Evolutionary conservation across 1,140 invertebrate genomes (phyloP), one percentile per base, ranked within the genome.

Genomic region (Pissodes strobi): DNA sequence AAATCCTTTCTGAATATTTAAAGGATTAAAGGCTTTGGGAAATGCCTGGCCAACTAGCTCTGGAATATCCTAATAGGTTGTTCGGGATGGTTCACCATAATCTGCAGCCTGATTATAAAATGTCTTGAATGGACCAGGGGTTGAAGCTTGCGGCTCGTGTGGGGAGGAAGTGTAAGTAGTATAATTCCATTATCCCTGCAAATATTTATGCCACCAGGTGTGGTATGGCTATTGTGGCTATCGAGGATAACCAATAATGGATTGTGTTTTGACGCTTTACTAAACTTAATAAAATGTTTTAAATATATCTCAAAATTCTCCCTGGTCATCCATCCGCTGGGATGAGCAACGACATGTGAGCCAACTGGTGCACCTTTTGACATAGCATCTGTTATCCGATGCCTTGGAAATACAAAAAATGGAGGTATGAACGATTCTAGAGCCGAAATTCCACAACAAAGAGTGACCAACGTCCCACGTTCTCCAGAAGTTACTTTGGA

Each of bases 251-350:
- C n/a, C n/a, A n/a, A n/a, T n/a, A n/a, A n/a, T n/a, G n/a, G n/a
- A n/a, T n/a, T n/a, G n/a, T n/a, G n/a, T n/a, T n/a, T n/a, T n/a
- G n/a, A n/a, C n/a, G n/a, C n/a, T n/a, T n/a, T n/a, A n/a, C n/a
- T n/a, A n/a, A n/a, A n/a, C n/a, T n/a, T n/a, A n/a, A n/a, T n/a
- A n/a, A n/a, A n/a, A n/a, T n/a, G n/a, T n/a, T n/a, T n/a, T n/a
- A n/a, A n/a, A n/a, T n/a, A n/a, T n/a, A n/a, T n/a, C n/a, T n/a
- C n/a, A n/a, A n/a, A n/a, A n/a, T n/a, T n/a, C n/a, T n/a, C n/a
- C n/a, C n/a, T 68, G n/a, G 68, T 80, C 76, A 83, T 82, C 80
- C 82, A 83, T 2, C 82, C 82, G 68, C 69, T 78, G 56, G 22
- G 67, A 68, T 77, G 74, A 2, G 79, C 76, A 23, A 68, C 69